Base-by-base conservation (phyloP, 2,888 invertebrate species). In the Subacronicta megacephala region DNA sequence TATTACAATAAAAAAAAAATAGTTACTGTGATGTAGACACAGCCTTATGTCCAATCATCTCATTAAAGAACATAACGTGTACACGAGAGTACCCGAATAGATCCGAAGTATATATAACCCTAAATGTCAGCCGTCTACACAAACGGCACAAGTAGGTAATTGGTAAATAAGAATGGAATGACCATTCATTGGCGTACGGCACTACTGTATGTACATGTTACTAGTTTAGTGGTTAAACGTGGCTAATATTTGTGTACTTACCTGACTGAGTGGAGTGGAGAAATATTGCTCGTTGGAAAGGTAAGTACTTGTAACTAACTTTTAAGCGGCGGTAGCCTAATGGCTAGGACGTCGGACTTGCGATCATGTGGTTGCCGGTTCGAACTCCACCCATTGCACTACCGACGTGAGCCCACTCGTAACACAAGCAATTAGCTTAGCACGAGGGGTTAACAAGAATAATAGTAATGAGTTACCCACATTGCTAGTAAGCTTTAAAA, bases 131-230 rank as follows among this genome's bases (percentile, higher is more conserved):
- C 47, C 40, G 41, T 37, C 45, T 51, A n/a, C 45, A 53, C 66
- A 51, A 65, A 62, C 75, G 76, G 69, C 66, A 79, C 78, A 85
- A 85, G 78, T 84, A 83, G 82, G 68, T 85, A 85, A 85, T 85
- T 80, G 84, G 74, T 55, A 37, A 63, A 50, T 70, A 45, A 66
- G 40, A 62, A 58, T 38, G 44, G 50, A 67, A 70, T 70, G 56
- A 12, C 45, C 71, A 65, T 70, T 70, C 70, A 66, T 31, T 33
- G 49, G 15, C 7, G 37, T 46, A 55, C 50, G 12, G 61, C 62
- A 49, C 40, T 37, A 49, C 44, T 57, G 66, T 47, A 50, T 10
- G n/a, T n/a, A 47, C 56, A 51, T 44, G 62, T 43, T 52, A 23
- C 33, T 33, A 44, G 62, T 56, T 52, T 41, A 41, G 53, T 42